Base-by-base conservation (phyloP, 2,113 vertebrate genomes). In the Hemichromis elongatus region DNA sequence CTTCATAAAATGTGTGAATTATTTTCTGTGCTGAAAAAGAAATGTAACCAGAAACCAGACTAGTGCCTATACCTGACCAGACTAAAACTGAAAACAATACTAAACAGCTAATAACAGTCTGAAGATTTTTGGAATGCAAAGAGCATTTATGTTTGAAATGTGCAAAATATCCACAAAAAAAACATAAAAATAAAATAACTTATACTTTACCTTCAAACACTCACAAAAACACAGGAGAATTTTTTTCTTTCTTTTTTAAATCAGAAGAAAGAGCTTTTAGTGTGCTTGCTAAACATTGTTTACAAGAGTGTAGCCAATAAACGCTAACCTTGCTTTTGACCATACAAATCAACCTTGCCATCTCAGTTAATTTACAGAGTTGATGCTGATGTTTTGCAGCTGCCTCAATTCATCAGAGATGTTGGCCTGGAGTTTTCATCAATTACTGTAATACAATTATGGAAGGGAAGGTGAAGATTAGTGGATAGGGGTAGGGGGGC, bases 391-490 rank as follows among this genome's bases (percentile, higher is more conserved):
- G 83, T 81, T 47, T 26, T 68, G 50, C 40, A 63, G 33, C 68
- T 86, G 85, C 52, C 59, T 35, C 56, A 11, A 19, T 80, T 85
- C 66, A 90, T 92, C 84, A 81, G 26, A 84, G 47, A 57, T 42
- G 37, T 47, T 55, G 63, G 50, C 75, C 82, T 84, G 33, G 4
- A 79, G 56, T 79, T 79, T 86, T 73, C 54, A 82, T 89, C 68
- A 92, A 35, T 85, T 80, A 75, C 53, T 77, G 47, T 40, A 30
- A 80, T 81, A 75, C 80, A 79, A 63, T 89, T 87, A 85, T 19
- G 33, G 77, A 33, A 26, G 81, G 61, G 55, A n/a, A 57, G 86
- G 59, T 86, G 82, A 78, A 42, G 75, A 53, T 86, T 73, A 28
- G 42, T 47, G 1, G 40, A 26, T 35, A 77, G 52, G 18, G 18